phyloP scores from a whole-genome alignment of 92 coral and sea anemone genomes.

The Micromussa lordhowensis region DNA sequence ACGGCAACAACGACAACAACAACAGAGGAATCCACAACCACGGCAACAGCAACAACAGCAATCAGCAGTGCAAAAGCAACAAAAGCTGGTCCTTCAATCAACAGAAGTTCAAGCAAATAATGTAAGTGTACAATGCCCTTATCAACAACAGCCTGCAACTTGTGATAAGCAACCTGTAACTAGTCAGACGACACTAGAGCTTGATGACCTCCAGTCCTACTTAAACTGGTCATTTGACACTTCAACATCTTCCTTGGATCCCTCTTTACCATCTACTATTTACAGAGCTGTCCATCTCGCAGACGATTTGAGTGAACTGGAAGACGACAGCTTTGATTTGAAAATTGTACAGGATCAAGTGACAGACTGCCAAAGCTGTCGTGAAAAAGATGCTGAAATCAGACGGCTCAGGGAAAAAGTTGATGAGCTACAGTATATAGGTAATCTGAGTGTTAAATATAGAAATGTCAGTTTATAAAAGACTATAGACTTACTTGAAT shows the following conservation, averaged over 20 bases:
- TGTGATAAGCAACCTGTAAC: not conserved
- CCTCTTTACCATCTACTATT: conserved; percentile 3
- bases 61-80: not conserved
- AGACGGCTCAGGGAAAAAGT: not conserved
- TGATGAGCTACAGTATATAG: not conserved
- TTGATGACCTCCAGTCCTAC: not conserved
- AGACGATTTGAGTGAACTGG: not conserved
- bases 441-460: not conserved
- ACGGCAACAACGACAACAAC: too few relatives aligned
- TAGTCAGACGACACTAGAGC: not conserved
- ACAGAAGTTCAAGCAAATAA: not conserved
- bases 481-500: not conserved
- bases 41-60: not conserved
- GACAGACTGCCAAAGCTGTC: conserved; percentile 7
- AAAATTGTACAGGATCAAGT: not conserved
- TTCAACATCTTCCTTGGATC: not conserved
- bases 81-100: not conserved
- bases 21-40: not conserved
- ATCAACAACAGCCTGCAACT: not conserved
- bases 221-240: not conserved
- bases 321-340: not conserved
- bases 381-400: not conserved
- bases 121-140: not conserved
- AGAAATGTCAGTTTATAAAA: too few relatives aligned
- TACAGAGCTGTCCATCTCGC: not conserved